These are phyloP conservation scores for Rhagologus leucostigma DNA, from an alignment of 2,113 vertebrate genomes.

Conservation along the genomic window DNA sequence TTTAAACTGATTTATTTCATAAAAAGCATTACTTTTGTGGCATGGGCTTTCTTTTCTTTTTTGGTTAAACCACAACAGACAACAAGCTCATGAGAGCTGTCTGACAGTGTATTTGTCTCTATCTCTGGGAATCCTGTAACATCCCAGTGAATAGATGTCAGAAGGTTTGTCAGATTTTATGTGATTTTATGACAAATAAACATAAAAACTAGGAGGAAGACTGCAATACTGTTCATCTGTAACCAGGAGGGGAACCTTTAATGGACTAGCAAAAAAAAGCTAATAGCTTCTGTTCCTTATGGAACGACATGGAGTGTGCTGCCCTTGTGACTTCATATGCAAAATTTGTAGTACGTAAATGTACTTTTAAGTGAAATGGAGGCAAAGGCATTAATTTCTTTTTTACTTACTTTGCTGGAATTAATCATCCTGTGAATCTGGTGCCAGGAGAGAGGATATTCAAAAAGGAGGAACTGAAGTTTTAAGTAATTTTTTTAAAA, in stretches of 20 bases:
- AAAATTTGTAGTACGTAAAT: not conserved
- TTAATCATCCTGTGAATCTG: not conserved
- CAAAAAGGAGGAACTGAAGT: not conserved
- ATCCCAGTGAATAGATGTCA: not conserved
- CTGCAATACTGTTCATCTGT: not conserved
- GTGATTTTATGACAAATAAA: not conserved
- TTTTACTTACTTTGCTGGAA: not conserved
- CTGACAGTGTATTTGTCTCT: not conserved
- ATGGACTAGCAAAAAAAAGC: not conserved
- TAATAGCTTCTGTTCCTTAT: not conserved
- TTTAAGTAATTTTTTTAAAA: not conserved
- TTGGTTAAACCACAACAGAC: not conserved
- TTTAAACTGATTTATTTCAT: not conserved
- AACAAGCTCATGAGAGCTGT: not conserved
- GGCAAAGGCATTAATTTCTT: not conserved
- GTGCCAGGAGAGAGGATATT: not conserved
- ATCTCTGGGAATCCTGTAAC: not conserved
- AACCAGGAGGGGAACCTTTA: not conserved
- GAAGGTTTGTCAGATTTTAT: not conserved
- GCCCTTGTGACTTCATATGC: not conserved
- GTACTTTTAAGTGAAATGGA: not conserved
- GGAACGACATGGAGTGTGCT: not conserved
- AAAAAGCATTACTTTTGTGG: not conserved
- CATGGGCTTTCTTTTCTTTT: not conserved
- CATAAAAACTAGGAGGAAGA: not conserved